phyloP scores from a whole-genome alignment of 2,888 invertebrate genomes.

The Bugulina stolonifera region DNA sequence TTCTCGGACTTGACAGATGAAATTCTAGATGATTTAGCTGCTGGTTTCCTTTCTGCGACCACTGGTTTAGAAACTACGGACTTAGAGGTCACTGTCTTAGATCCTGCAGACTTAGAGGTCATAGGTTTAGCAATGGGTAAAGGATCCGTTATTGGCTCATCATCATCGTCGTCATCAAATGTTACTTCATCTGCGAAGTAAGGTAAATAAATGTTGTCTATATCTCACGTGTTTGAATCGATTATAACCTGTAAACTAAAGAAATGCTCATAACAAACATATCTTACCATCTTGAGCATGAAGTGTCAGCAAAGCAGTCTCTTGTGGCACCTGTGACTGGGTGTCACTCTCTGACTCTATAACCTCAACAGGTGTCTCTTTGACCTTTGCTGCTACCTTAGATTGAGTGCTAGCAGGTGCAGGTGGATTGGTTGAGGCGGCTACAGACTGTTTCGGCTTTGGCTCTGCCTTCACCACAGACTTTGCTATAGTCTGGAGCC shows the following conservation, averaged over 20 bases:
- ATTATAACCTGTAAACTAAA: too few relatives aligned
- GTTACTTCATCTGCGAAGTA: conserved; percentile 1
- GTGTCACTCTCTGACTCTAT: too few relatives aligned
- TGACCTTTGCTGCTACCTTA: too few relatives aligned
- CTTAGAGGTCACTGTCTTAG: background rate
- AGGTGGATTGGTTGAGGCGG: background rate
- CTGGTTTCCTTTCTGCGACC: background rate
- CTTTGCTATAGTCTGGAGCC: background rate
- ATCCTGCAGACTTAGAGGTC: background rate
- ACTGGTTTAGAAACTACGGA: background rate
- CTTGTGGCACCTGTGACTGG: too few relatives aligned
- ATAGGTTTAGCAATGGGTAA: background rate
- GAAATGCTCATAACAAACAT: too few relatives aligned
- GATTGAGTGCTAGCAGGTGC: background rate
- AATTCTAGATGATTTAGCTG: background rate
- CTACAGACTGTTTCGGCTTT: background rate
- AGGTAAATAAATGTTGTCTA: too few relatives aligned
- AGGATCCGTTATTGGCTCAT: background rate
- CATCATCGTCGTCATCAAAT: conserved; percentile 22
- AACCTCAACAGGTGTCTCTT: background rate
- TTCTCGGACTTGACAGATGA: background rate
- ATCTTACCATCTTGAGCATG: conserved; percentile 17
- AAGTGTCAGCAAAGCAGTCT: background rate
- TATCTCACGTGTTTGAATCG: too few relatives aligned
- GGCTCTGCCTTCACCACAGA: background rate